Base-by-base conservation (phyloP, 1,140 invertebrate genomes). In the Aphaenogaster ashmeadi region DNA sequence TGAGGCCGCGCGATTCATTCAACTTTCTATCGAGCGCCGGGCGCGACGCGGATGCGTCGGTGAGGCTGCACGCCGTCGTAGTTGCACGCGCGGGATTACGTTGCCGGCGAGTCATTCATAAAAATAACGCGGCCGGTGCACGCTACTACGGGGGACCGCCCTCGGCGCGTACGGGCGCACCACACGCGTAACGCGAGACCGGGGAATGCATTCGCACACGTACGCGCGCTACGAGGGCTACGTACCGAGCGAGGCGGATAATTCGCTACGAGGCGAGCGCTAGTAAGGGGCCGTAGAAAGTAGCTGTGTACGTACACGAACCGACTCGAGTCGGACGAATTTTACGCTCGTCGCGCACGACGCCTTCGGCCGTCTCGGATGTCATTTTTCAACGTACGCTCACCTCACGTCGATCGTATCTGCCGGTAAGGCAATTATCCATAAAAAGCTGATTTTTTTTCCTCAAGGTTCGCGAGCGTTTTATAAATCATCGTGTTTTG, bases 81-180 rank as follows among this genome's bases (percentile, higher is more conserved):
- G 86, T 86, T 91, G 89, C 90, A 86, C 81, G 89, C 77, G 80
- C 50, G 77, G 86, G 58, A 89, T 91, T 89, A 91, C 88, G 87
- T 85, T 74, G 83, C 64, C 71, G 71, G 79, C 88, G 88, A 93
- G 93, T 92, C 93, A 94, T 94, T 94, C 93, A 94, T 93, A 93
- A 94, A 94, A 94, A 94, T 94, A 93, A 92, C 92, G 84, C 87
- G 90, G 84, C 79, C 71, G 86, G 67, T 87, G 88, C 84, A 92
- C 92, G 78, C 83, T 87, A 91, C 87, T 91, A 90, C 89, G 86
- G 87, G 74, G 66, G 54, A 69, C 11, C 38, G 80, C 74, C 74
- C 78, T 88, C 66, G 72, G 74, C 52, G 27, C 47, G 52, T 56
- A 50, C 75, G 27, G 62, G 69, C 87, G 83, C 88, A 72, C 3